phyloP scores from a whole-genome alignment of 2,888 invertebrate genomes.

The Loripinus fragilis region DNA sequence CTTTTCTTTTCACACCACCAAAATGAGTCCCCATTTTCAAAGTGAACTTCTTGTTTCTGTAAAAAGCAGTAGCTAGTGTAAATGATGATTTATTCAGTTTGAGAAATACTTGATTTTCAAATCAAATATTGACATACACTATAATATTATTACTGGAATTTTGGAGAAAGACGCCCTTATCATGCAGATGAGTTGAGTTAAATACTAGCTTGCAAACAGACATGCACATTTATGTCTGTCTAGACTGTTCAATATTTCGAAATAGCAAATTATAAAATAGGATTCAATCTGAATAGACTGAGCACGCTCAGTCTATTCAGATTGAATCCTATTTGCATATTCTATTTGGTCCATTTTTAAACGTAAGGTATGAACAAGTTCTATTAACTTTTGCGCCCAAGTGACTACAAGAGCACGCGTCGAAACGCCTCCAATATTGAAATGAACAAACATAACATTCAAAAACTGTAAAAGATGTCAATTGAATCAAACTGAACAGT shows the following conservation, averaged over 20 bases:
- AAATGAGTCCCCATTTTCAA: neutral
- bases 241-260: too few relatives aligned
- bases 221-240: too few relatives aligned
- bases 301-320: too few relatives aligned
- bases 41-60: neutral
- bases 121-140: conserved; percentile 5
- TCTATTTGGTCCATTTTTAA: too few relatives aligned
- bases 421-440: conserved; percentile 21
- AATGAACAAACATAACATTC: neutral
- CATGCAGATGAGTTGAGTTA: too few relatives aligned
- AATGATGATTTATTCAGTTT: neutral
- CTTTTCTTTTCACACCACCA: neutral
- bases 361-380: too few relatives aligned
- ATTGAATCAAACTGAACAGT: conserved; percentile 1
- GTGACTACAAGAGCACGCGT: conserved; percentile 23
- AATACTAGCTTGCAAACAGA: too few relatives aligned
- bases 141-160: neutral
- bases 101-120: neutral
- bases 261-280: neutral
- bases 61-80: neutral
- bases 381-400: conserved; percentile 23
- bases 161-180: too few relatives aligned
- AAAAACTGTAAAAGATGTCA: neutral
- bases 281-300: too few relatives aligned
- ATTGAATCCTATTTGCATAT: too few relatives aligned